Evolutionary conservation across 2,888 invertebrate species (phyloP).

Genomic region (Agrotis segetum): DNA sequence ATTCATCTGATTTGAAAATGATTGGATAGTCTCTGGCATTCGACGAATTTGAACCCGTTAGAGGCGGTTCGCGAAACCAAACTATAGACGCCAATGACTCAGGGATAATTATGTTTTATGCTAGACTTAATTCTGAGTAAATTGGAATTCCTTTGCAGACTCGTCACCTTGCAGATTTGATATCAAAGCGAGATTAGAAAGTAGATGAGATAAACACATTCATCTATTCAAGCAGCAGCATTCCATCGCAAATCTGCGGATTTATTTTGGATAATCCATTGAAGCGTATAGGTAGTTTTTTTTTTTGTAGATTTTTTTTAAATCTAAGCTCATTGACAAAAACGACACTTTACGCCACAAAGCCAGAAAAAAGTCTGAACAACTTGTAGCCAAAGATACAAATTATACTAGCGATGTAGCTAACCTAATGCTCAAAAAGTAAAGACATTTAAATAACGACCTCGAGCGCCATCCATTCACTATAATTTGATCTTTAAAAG

Average conservation of each 20-base stretch:
- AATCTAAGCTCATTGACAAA: constrained; percentile 29
- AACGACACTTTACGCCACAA: constrained; percentile 22
- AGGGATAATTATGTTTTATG: constrained; percentile 47
- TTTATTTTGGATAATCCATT: constrained; percentile 47
- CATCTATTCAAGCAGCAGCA: constrained; percentile 5
- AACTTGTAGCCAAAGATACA: neutral
- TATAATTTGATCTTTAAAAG: constrained; percentile 57
- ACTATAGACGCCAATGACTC: constrained; percentile 45
- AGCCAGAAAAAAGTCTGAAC: constrained; percentile 10
- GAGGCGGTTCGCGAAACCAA: constrained; percentile 23
- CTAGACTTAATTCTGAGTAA: constrained; percentile 31
- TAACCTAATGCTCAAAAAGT: constrained; percentile 26
- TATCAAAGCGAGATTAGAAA: constrained; percentile 46
- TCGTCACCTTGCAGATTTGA: constrained; percentile 45
- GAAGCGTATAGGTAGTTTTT: constrained; percentile 1
- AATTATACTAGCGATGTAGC: constrained; percentile 37
- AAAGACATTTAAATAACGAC: constrained; percentile 46
- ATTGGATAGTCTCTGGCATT: constrained; percentile 12
- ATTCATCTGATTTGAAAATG: constrained; percentile 3
- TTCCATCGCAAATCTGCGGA: constrained; percentile 12
- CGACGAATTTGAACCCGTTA: constrained; percentile 35
- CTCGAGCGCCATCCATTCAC: constrained; percentile 57
- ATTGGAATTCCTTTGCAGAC: constrained; percentile 48
- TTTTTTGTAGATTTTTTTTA: constrained; percentile 25
- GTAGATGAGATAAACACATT: constrained; percentile 29